Evolutionary conservation across 2,888 invertebrate species (phyloP).

Genomic region (Thysanoteuthis rhombus): DNA sequence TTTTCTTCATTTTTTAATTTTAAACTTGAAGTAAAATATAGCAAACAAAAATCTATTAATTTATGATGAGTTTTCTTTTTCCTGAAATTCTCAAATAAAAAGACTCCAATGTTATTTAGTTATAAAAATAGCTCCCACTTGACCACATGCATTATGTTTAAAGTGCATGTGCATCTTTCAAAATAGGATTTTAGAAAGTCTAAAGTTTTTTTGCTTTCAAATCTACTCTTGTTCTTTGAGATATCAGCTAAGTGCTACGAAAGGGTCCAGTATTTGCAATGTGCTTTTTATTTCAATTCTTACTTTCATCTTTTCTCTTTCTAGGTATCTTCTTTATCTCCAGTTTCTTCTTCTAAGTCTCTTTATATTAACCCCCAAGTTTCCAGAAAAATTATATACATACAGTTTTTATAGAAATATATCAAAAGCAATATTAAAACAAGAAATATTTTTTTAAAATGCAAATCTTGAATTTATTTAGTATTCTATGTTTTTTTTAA

Average conservation of each 20-base stretch:
- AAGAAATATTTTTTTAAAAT: not conserved
- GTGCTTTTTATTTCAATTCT: not conserved
- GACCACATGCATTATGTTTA: not conserved
- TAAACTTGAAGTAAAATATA: not conserved
- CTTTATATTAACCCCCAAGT: not conserved
- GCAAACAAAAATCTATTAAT: not conserved
- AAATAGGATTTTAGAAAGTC: too few species aligned
- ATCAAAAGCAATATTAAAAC: not conserved
- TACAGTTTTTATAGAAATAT: not conserved
- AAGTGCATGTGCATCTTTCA: too few species aligned
- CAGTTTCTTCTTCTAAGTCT: not conserved
- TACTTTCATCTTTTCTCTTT: not conserved
- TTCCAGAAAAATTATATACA: not conserved
- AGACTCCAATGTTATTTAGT: not conserved
- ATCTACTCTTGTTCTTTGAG: too few species aligned
- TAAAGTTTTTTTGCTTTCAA: too few species aligned
- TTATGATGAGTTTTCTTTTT: not conserved
- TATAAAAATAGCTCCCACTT: not conserved
- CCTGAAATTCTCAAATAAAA: not conserved
- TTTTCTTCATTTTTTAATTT: too few species aligned
- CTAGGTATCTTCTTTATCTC: not conserved
- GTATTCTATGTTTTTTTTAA: not conserved
- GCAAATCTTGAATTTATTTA: not conserved
- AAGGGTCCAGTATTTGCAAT: too few species aligned
- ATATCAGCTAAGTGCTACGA: too few species aligned